Conservation (phyloP, 2,113 vertebrate species). For the Myrmecobius fasciatus region DNA sequence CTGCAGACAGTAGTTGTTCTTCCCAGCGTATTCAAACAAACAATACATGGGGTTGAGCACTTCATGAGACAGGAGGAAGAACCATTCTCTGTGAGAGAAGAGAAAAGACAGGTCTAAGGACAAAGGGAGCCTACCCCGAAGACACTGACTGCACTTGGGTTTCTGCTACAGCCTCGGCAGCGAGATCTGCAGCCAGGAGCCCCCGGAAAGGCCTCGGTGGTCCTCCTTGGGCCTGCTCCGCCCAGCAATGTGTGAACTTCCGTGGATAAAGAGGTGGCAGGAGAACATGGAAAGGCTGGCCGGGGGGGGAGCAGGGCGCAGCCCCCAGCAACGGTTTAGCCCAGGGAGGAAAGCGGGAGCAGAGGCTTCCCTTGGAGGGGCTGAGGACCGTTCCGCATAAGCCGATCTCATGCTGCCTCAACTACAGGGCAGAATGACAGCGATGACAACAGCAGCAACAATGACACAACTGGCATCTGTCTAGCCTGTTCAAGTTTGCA, state of each 20-base stretch:
- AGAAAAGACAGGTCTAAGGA: not conserved
- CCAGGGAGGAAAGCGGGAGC: not conserved
- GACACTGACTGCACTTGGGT: not conserved
- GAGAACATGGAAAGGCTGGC: not conserved
- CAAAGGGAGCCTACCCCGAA: not conserved
- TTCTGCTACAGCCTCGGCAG: not conserved
- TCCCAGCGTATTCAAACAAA: slow-evolving; percentile 97
- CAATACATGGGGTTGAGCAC: slow-evolving; percentile 99
- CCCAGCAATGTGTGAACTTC: not conserved
- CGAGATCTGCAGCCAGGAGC: accelerated
- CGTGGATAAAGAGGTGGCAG: not conserved
- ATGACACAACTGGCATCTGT: not conserved
- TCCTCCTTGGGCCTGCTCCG: not conserved
- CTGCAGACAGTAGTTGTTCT: slow-evolving; percentile 99
- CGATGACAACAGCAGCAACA: not conserved
- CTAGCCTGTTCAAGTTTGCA: not conserved
- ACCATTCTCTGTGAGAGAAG: slow-evolving; percentile 92
- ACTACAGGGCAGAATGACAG: not conserved
- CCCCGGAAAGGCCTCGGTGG: accelerated
- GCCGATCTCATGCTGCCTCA: not conserved
- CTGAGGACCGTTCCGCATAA: not conserved
- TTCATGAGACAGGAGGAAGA: slow-evolving; percentile 98
- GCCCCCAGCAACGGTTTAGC: not conserved
- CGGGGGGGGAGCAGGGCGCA: not conserved
- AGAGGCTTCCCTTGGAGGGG: not conserved